These are phyloP conservation scores for Poeciliopsis turneri DNA, from an alignment of 2,797 vertebrate genomes.

Conservation along the genomic window DNA sequence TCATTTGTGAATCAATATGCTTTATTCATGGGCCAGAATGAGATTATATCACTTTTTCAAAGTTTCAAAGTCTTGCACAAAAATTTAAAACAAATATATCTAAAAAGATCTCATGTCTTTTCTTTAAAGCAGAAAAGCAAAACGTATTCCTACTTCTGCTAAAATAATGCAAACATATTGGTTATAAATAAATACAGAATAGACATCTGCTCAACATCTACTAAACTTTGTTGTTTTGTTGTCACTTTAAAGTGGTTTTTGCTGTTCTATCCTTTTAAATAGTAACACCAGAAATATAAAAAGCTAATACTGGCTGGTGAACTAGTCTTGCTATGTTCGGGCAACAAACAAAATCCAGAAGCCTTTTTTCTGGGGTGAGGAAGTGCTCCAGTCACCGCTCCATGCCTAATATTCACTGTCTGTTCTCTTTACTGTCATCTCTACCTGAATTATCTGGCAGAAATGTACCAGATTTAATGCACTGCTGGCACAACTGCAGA, in stretches of 20 bases:
- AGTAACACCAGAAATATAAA: not conserved
- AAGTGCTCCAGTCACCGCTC: not conserved
- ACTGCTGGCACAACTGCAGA: slow-evolving; percentile 21
- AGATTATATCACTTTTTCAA: not conserved
- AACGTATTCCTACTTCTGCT: not conserved
- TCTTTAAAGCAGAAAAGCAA: not conserved
- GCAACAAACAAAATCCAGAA: not conserved
- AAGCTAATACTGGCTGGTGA: not conserved
- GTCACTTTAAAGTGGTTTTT: not conserved
- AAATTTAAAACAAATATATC: not conserved
- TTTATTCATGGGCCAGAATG: not conserved
- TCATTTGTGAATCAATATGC: not conserved
- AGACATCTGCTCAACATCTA: not conserved
- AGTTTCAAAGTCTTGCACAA: not conserved
- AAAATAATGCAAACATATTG: not conserved
- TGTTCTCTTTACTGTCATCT: slow-evolving; percentile 17
- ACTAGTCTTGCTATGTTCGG: not conserved
- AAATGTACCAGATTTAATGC: slow-evolving; percentile 33
- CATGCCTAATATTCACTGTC: slow-evolving; percentile 4
- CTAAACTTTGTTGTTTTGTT: not conserved
- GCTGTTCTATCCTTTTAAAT: not conserved
- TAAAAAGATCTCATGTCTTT: not conserved
- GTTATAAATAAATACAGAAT: not conserved
- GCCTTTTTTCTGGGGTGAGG: not conserved
- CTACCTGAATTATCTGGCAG: slow-evolving; percentile 50